Percentiles rank a stretch among this genome's conserved stretches.
phyloP scores from a whole-genome alignment of 2,113 vertebrate genomes.

The Bothrops jararaca region DNA sequence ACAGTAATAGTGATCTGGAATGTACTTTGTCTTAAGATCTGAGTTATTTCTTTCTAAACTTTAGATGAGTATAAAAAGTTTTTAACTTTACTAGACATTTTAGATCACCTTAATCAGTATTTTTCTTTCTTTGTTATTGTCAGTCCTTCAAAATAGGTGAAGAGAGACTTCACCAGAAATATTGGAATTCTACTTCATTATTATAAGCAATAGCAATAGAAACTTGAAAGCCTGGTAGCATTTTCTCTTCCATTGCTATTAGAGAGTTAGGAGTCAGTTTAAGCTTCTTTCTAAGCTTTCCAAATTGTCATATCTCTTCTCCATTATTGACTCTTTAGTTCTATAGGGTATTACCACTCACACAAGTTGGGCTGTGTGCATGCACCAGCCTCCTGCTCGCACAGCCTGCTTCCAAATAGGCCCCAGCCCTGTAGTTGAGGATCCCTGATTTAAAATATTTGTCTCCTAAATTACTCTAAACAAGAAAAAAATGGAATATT shows the following conservation, averaged over 20 bases:
- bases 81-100: neutral
- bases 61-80: neutral
- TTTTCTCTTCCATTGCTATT: neutral
- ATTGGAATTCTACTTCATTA: neutral
- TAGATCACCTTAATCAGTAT: neutral
- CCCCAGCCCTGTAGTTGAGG: too few species aligned
- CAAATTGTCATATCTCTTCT: neutral
- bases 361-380: too few species aligned
- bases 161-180: neutral
- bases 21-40: neutral
- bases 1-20: neutral
- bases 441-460: neutral
- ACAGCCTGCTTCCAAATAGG: too few species aligned
- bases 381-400: too few species aligned
- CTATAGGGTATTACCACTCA: neutral
- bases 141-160: neutral
- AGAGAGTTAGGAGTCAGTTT: neutral
- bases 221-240: neutral
- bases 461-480: neutral
- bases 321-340: neutral
- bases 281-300: neutral
- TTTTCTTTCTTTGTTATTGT: neutral
- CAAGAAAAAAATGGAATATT: neutral
- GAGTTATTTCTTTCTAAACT: neutral
- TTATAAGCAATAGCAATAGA: neutral